Conservation (phyloP, 2,113 vertebrate species). For the Colinus virginianus region DNA sequence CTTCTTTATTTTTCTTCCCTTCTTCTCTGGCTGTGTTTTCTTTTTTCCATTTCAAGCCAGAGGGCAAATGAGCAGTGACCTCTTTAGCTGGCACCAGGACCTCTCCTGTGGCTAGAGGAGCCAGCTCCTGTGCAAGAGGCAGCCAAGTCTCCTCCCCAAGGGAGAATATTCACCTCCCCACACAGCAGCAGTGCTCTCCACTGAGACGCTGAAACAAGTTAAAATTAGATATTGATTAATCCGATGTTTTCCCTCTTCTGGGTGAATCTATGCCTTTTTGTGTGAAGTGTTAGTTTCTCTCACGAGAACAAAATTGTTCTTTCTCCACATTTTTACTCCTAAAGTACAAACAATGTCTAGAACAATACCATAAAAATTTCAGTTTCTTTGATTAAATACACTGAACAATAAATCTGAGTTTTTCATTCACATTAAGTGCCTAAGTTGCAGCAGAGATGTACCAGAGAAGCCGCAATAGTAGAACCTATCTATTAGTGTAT, state of each 20-base stretch:
- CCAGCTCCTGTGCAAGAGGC: neutral
- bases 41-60: conserved; percentile 50
- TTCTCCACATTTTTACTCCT: neutral
- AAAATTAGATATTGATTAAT: conserved; percentile 55
- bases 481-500: neutral
- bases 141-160: conserved; percentile 44
- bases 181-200: neutral
- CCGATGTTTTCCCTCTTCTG: neutral
- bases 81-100: conserved; percentile 48
- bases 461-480: neutral
- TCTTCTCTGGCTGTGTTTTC: neutral
- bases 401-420: neutral
- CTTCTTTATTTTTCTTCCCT: neutral
- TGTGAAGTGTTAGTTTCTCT: neutral
- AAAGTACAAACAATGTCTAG: neutral
- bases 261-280: neutral
- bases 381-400: neutral
- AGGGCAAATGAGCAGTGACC: conserved; percentile 61
- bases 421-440: neutral
- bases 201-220: conserved; percentile 12
- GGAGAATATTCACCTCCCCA: neutral
- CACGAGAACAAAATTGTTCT: neutral
- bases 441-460: neutral
- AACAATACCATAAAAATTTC: neutral
- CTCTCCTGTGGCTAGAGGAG: conserved; percentile 36